Percentiles rank a stretch among this genome's conserved stretches.
phyloP scores from a whole-genome alignment of 64 coral and sea anemone species.

The Montipora cactus region DNA sequence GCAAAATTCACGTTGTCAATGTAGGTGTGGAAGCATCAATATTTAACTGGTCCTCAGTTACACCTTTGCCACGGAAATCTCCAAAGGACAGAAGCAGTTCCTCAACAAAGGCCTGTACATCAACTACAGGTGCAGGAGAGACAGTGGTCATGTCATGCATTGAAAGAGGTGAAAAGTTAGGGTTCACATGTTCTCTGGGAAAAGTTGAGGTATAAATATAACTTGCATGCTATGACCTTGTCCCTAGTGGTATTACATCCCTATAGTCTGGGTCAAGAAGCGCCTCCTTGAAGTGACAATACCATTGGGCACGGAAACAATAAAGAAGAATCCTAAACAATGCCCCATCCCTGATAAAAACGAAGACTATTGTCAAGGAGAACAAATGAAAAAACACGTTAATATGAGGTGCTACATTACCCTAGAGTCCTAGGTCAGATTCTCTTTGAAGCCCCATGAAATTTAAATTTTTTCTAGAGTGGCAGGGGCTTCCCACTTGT shows the following conservation, averaged over 20 bases:
- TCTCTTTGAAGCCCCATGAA: slow-evolving; percentile 39
- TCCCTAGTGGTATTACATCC: too few species aligned
- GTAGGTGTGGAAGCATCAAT: slow-evolving; percentile 52
- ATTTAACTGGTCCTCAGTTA: too few species aligned
- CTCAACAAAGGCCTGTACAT: too few species aligned
- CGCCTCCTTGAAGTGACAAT: too few species aligned
- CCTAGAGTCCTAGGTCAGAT: slow-evolving; percentile 16
- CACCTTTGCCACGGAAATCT: slow-evolving; percentile 13
- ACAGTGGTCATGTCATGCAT: not conserved
- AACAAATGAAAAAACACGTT: not conserved
- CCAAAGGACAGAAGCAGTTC: slow-evolving; percentile 48
- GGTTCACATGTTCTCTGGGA: not conserved
- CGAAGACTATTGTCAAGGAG: too few species aligned
- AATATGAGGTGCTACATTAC: slow-evolving; percentile 11
- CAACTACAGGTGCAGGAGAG: too few species aligned
- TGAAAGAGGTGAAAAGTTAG: not conserved
- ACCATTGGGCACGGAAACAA: too few species aligned
- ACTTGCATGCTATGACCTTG: not conserved
- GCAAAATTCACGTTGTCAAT: slow-evolving; percentile 11
- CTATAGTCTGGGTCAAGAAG: too few species aligned
- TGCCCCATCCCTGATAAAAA: too few species aligned
- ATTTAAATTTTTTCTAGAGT: slow-evolving; percentile 13
- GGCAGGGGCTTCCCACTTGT: not conserved
- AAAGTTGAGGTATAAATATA: slow-evolving; percentile 35
- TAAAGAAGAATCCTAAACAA: too few species aligned